Percentiles rank a stretch among this genome's conserved stretches.
These are phyloP conservation scores for Pollenia angustigena DNA, from an alignment of 2,888 invertebrate species.

Conservation along the genomic window DNA sequence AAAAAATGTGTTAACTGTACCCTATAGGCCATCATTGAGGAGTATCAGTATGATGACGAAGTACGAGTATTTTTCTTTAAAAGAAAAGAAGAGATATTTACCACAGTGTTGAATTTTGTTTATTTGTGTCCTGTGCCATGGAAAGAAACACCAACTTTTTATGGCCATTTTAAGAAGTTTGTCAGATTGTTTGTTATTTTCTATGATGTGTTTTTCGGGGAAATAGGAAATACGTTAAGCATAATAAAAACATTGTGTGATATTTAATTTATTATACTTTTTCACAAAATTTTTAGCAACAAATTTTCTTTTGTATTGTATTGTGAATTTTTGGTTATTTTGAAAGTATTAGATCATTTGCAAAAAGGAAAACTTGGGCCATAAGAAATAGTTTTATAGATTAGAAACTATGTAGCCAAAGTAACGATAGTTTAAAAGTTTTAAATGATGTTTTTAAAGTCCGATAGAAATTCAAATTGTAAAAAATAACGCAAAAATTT, in stretches of 20 bases:
- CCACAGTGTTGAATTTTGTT: conserved; percentile 41
- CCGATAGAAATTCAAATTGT: too few relatives aligned
- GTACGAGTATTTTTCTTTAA: background rate
- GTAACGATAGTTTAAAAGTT: too few relatives aligned
- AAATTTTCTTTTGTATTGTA: conserved; percentile 4
- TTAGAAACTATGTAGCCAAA: too few relatives aligned
- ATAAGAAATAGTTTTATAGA: too few relatives aligned
- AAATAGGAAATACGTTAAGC: conserved; percentile 56
- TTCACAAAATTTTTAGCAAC: background rate
- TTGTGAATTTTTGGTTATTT: background rate
- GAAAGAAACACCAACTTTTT: background rate
- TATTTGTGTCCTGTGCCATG: conserved; percentile 7
- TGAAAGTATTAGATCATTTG: too few relatives aligned
- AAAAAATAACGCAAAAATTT: too few relatives aligned
- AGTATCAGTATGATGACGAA: background rate
- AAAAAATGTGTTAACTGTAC: too few relatives aligned
- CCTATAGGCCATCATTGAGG: background rate
- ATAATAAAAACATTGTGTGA: conserved; percentile 55
- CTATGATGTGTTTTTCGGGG: conserved; percentile 19
- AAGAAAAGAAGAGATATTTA: conserved; percentile 25
- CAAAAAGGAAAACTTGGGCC: too few relatives aligned
- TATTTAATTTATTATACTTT: conserved; percentile 47
- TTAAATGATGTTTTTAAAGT: too few relatives aligned
- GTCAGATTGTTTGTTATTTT: conserved; percentile 5
- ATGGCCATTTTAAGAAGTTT: background rate